Base-by-base conservation (phyloP, 2,113 vertebrate species). In the Planiliza haematocheilus region DNA sequence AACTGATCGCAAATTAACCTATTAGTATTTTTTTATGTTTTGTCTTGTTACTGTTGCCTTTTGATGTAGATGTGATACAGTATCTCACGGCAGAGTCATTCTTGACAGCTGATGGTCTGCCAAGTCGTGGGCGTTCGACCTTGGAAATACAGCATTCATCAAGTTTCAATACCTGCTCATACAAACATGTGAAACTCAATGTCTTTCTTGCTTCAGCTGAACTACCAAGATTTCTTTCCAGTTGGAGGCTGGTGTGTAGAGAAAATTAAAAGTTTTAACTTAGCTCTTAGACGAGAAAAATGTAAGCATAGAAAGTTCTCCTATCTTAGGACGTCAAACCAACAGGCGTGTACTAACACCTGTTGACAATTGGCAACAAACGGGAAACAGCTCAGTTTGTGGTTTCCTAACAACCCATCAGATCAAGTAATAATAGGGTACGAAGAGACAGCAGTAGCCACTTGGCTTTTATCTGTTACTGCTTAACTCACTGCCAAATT, bases 181-280 rank as follows among this genome's bases (percentile, higher is more conserved):
- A 45, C 46, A 72, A 50, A 69, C 41, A 10, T 67, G 30, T 50
- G 39, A 67, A 78, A 69, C 72, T 60, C 65, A 59, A 10, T 76
- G 8, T 0, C 10, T 39, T 69, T 69, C 38, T n/a, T n/a, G n/a
- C n/a, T n/a, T n/a, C n/a, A 16, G 10, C 7, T 45, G 38, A 79
- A 52, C 71, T 59, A 17, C 67, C 58, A 49, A 62, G 68, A 51
- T 37, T 50, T 52, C 16, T n/a, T 20, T 56, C 38, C 43, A 34
- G n/a, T 72, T 24, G 76, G 7, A 63, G 37, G 21, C 41, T 34
- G 11, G 30, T 42, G 8, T 41, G 16, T 21, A 4, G 21, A 2
- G 14, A 55, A 24, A 50, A 61, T n/a, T 60, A 45, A 3, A 45
- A 45, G 13, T 4, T 37, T 1, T 17, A 0, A 17, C 58, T 71